Evolutionary conservation across 2,888 invertebrate species (phyloP), one percentile per base, ranked within the genome.

Genomic region (Noctua comes): DNA sequence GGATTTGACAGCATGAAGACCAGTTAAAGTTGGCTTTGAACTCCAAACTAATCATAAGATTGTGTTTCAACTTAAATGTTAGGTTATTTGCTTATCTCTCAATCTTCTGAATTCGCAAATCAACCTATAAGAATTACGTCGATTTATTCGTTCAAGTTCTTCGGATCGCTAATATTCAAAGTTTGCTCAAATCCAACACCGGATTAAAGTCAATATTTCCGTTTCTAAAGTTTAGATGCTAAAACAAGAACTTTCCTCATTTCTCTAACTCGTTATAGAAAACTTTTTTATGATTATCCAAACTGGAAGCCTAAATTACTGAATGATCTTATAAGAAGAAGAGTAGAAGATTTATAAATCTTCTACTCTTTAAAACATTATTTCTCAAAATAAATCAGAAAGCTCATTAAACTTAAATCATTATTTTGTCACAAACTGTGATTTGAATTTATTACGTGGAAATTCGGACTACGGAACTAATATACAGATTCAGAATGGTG

Each of bases 121-220:
- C 6, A 43, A 57, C n/a, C 31, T 3, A 40, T 31, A 40, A 40
- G 13, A 76, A 48, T 27, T 13, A 27, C 36, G 21, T 36, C 66
- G 59, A 69, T 62, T 64, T 27, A 78, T 46, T 62, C 10, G 27
- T 40, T 54, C n/a, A 77, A 77, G 24, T 51, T 64, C 18, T 46
- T 31, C 10, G 7, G 68, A 36, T 68, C n/a, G n/a, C 36, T 74
- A 64, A 72, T 70, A 70, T 43, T 64, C 57, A 54, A 76, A 75
- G 48, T 85, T 82, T 73, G 10, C 16, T 70, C 21, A 68, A 68
- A 64, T 59, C 54, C 13, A 48, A 66, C 54, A 70, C 48, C 57
- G 6, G 54, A 36, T 74, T 27, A 74, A 79, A 73, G 69, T 59
- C 40, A 74, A 66, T 84, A 66, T 66, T 84, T 43, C 31, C 54